Evolutionary conservation across 2,797 vertebrate species (phyloP).

Genomic region (Coregonus ussuriensis): DNA sequence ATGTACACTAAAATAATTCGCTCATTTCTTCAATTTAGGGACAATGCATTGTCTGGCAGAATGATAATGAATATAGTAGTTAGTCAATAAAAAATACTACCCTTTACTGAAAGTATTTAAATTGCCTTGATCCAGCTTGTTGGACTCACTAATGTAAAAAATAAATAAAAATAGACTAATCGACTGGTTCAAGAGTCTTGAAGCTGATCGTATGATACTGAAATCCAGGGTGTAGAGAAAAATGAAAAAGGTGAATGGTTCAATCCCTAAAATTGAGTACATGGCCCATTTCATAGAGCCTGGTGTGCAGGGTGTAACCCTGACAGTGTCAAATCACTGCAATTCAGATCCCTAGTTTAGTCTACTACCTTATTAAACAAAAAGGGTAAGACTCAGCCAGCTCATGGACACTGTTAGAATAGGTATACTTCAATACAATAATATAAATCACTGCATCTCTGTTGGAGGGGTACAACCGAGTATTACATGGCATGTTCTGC

Average conservation of each 20-base stretch:
- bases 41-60: conserved; percentile 19
- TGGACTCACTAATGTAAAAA: neutral
- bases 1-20: conserved; percentile 1
- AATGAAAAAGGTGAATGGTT: neutral
- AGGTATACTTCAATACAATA: neutral
- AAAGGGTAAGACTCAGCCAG: neutral
- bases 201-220: neutral
- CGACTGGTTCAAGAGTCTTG: neutral
- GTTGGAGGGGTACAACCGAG: conserved; percentile 13
- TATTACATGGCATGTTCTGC: neutral
- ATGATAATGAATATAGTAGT: conserved; percentile 1
- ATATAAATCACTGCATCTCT: neutral
- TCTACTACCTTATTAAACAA: neutral
- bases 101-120: conserved; percentile 13
- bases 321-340: conserved; percentile 1
- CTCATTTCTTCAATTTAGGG: conserved; percentile 20
- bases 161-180: neutral
- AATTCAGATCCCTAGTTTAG: neutral
- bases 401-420: neutral
- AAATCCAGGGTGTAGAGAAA: no score
- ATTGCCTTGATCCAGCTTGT: conserved; percentile 10
- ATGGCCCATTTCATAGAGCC: conserved; percentile 25
- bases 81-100: neutral
- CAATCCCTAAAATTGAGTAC: conserved; percentile 16
- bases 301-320: conserved; percentile 21